phyloP scores from a whole-genome alignment of 2,797 vertebrate genomes.

The Fistularia commersonii region DNA sequence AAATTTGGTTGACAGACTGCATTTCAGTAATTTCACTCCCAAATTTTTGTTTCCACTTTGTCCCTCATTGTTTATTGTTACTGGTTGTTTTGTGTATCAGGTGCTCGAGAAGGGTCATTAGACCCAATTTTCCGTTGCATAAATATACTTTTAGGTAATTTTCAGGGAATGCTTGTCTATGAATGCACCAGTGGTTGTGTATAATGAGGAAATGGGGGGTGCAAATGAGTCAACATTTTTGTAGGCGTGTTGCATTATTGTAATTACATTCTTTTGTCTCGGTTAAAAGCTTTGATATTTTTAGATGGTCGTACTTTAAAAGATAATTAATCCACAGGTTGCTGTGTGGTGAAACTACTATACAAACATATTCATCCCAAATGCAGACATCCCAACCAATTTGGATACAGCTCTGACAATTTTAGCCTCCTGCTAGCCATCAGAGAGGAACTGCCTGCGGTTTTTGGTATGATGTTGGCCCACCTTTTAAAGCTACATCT shows the following conservation, averaged over 20 bases:
- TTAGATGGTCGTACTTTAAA: neutral
- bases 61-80: neutral
- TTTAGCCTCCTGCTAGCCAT: conserved; percentile 40
- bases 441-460: conserved; percentile 61
- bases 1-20: neutral
- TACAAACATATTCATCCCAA: conserved; percentile 11
- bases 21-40: neutral
- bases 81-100: too few species aligned
- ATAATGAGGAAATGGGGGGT: too few species aligned
- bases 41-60: neutral
- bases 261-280: too few species aligned
- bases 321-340: neutral
- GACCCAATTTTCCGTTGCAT: too few species aligned
- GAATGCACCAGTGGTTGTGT: too few species aligned
- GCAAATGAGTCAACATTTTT: too few species aligned
- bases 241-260: too few species aligned
- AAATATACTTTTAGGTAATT: too few species aligned
- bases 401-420: conserved; percentile 38
- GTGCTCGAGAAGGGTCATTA: too few species aligned
- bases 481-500: conserved; percentile 6
- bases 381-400: conserved; percentile 32
- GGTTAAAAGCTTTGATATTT: too few species aligned
- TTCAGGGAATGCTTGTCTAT: too few species aligned
- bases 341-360: conserved; percentile 7
- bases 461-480: conserved; percentile 45